Base-by-base conservation (phyloP, 2,113 vertebrate species). In the Anolis carolinensis region DNA sequence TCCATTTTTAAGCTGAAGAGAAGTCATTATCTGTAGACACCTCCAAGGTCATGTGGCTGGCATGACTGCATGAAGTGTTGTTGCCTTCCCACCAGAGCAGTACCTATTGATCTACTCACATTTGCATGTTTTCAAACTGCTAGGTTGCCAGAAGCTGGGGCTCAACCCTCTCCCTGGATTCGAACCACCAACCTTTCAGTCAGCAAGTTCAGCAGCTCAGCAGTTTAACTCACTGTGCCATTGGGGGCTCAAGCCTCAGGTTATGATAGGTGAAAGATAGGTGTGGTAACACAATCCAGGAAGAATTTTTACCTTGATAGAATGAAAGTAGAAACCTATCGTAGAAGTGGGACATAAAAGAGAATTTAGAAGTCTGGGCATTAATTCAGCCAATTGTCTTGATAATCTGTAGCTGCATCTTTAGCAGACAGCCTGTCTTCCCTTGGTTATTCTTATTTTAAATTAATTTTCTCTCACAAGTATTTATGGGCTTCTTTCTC, bases 401-500 rank as follows among this genome's bases (percentile, higher is more conserved):
- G 14, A 59, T 59, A 59, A 59, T 59, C 55, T 88, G 59, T 48
- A 82, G 84, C 71, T 84, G 16, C 62, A 59, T 77, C 59, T 81
- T 27, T 79, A 90, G 81, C 20, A 55, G 79, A n/a, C 25, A 86
- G 1, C 74, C 62, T 79, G 84, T 21, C 74, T 86, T 90, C 89
- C 75, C 79, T 76, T 10, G 67, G 34, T 52, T 30, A 55, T 36
- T 87, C 73, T 91, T 44, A 75, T 86, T 86, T 79, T 25, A 76
- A 30, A 62, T 25, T 55, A n/a, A 55, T 83, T 52, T 67, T 84
- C 34, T 59, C 32, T 14, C 55, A 77, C 55, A 90, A 81, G 52
- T 76, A 83, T 91, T 75, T 65, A 62, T 32, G 63, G 67, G 82
- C 87, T 89, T 79, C 36, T 87, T 85, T 80, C 36, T 76, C 48